Base-by-base conservation (phyloP, 1,140 invertebrate genomes). In the Gonatopus flavifemur region DNA sequence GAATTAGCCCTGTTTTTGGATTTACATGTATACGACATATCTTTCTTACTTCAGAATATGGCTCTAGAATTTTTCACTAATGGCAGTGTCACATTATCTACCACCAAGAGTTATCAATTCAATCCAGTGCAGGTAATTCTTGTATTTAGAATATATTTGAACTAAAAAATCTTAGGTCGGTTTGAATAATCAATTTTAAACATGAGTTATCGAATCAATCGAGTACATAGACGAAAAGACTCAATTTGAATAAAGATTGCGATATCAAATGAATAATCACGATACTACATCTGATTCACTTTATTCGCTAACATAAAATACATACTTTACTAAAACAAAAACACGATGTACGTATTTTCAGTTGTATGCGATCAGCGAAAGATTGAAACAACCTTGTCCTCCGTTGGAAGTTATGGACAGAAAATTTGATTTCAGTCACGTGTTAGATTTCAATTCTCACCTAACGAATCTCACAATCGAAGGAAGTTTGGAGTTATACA, bases 391-490 rank as follows among this genome's bases (percentile, higher is more conserved):
- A 56, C 89, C 93, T 1, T 91, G 93, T 71, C 89, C 93, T 15
- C 80, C 84, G 2, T 77, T 84, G 39, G 84, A 89, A 77, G 84
- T 86, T 36, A 74, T 82, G 46, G 86, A 86, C 52, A 83, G 82
- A 70, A 80, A 81, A 63, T 87, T 86, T 64, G 91, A 96, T 74
- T 89, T 96, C 52, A 92, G 90, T 59, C 91, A 96, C 68, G 86
- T 96, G 5, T 69, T 97, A 43, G 94, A 97, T 69, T 91, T 93
- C 66, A 90, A 90, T 69, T 88, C 88, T 1, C 86, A 89, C 60
- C 66, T 94, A 7, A 81, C 79, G 15, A 79, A 73, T 10, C 68
- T 94, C 0, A 80, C 82, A 38, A 84, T 96, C 8, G 79, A 86
- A 66, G 89, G 90, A 1, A 87, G 80, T 52, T 75, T 79, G 36